phyloP scores from a whole-genome alignment of 2,888 invertebrate species.

The Netelia virgata region DNA sequence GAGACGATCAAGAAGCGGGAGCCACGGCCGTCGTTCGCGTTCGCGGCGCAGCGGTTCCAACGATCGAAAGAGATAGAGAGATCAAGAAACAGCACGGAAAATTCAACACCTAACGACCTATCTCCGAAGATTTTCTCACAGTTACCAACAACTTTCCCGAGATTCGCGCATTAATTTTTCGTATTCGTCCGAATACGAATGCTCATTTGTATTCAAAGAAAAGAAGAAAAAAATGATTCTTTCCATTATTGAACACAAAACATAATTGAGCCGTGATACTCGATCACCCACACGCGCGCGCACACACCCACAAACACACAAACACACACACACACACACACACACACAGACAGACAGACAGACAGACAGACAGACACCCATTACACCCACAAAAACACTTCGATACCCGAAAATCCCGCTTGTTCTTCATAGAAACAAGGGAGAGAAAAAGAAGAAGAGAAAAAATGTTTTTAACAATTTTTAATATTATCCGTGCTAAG shows the following conservation, averaged over 20 bases:
- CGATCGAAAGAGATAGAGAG: conserved; percentile 82
- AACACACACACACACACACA: background rate
- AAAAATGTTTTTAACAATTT: conserved; percentile 60
- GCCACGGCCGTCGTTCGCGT: conserved; percentile 82
- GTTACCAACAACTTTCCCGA: conserved; percentile 50
- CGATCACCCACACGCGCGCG: conserved; percentile 32
- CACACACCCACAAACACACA: conserved; percentile 12
- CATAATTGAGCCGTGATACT: conserved; percentile 36
- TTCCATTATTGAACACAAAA: conserved; percentile 18
- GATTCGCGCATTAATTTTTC: conserved; percentile 61
- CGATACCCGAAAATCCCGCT: conserved; percentile 20
- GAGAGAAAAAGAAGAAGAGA: conserved; percentile 15
- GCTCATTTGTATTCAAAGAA: conserved; percentile 56
- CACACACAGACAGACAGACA: background rate
- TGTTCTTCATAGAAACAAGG: conserved; percentile 57
- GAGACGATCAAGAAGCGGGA: conserved; percentile 82
- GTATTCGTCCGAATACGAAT: conserved; percentile 60
- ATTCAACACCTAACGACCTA: conserved; percentile 44
- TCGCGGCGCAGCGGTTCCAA: conserved; percentile 84
- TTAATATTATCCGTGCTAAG: conserved; percentile 64
- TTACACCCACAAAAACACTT: background rate
- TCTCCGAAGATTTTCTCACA: conserved; percentile 51
- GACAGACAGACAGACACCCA: background rate
- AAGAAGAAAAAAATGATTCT: background rate
- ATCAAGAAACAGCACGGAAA: conserved; percentile 1